Evolutionary conservation across 2,113 vertebrate genomes (phyloP), one percentile per base, ranked within the genome.

Genomic region (Brienomyrus longianalis): DNA sequence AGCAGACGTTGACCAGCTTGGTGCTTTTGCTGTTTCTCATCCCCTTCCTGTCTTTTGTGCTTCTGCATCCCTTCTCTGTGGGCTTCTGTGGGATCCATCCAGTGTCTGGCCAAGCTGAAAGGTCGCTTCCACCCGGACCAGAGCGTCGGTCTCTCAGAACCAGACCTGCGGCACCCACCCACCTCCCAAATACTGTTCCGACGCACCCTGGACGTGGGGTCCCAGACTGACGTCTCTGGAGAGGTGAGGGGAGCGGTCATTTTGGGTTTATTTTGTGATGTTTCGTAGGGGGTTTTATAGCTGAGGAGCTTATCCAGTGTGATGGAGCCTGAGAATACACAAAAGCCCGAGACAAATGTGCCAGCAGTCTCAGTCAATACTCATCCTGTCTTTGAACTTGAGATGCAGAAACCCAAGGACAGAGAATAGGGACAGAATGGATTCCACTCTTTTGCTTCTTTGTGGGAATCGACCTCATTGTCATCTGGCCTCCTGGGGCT

Each of bases 81-180:
- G 31, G 11, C 31, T n/a, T 45, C 19, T 62, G 21, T 1, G n/a
- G n/a, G n/a, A n/a, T 19, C 50, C 88, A 56, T 23, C 39, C 95
- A 97, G 97, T 97, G 95, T 51, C 96, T 97, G 89, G 97, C 95
- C 70, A 96, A 97, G 91, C 93, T 97, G 88, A 96, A 94, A 92
- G 96, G 94, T 85, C 94, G 96, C 23, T 97, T 97, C 90, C 95
- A 0, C 89, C 88, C 94, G 86, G 95, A 95, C 51, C 95, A 94
- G 91, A 94, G 90, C 70, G 89, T 91, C 47, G 95, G 93, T 90
- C 94, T 51, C 9, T 96, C 94, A 11, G 95, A 96, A 90, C 92
- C 95, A 48, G 95, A 95, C 88, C 90, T 96, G 90, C 93, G 92
- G 66, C 93, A 94, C 50, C 90, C 92, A 74, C 94, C 90, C 45